A percentile compares a stretch with the other conserved stretches of the same genome.
Evolutionary conservation across 2,888 invertebrate genomes (phyloP).

Genomic region (Scelioninae gen. 1): DNA sequence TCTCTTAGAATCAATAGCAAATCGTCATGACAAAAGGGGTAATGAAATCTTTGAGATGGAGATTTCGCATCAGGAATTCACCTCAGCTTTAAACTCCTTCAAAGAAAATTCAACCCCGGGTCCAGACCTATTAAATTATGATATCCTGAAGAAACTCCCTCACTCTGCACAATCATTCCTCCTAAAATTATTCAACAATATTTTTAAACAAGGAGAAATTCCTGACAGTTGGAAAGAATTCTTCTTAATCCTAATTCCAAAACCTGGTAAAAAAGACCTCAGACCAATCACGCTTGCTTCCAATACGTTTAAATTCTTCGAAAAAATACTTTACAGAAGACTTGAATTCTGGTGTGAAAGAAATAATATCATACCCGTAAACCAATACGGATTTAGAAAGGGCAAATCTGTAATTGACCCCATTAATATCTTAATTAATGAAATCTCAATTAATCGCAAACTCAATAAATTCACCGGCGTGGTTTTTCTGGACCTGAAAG

Average conservation of each 20-base stretch:
- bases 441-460: background rate
- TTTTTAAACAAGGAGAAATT: background rate
- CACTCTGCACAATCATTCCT: background rate
- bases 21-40: too few species aligned
- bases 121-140: too few species aligned
- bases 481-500: conserved; percentile 12
- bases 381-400: conserved; percentile 27
- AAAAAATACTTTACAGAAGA: conserved; percentile 6
- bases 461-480: background rate
- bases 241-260: conserved; percentile 12
- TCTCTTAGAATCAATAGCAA: too few species aligned
- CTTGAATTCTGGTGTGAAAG: conserved; percentile 19
- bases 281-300: conserved; percentile 17
- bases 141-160: too few species aligned
- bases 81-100: too few species aligned
- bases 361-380: conserved; percentile 1
- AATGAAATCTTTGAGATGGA: too few species aligned
- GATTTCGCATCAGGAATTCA: too few species aligned
- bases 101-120: too few species aligned
- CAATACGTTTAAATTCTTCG: conserved; percentile 6
- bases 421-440: background rate
- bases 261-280: background rate
- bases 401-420: conserved; percentile 10
- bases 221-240: background rate
- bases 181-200: background rate